Evolutionary conservation across 2,797 vertebrate species (phyloP), one percentile per base, ranked within the genome.

Genomic region (Helicolenus hilgendorfi): DNA sequence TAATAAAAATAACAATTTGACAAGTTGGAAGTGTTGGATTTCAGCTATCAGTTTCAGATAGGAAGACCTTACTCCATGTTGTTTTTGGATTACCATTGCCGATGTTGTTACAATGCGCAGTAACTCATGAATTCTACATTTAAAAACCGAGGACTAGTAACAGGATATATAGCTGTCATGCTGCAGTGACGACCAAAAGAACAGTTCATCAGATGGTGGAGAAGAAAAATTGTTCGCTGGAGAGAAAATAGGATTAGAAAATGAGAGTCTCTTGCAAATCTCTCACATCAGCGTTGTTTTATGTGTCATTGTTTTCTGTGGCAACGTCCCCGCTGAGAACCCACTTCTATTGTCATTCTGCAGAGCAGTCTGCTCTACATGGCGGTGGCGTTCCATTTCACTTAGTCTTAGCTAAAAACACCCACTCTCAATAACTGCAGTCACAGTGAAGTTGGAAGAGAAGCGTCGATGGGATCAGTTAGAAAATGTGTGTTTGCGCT

Each of bases 351-450:
- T 89, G 91, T 90, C 73, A 88, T 87, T 80, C 86, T 72, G 69
- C 81, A 68, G 76, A 91, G 89, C 82, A 75, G 81, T 75, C 67
- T 72, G 90, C 85, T 85, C 72, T 73, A 64, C 86, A 59, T 24
- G 76, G 71, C 35, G 72, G 86, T 76, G 74, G 33, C 59, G 77
- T 92, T 94, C 84, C 83, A 71, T 89, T 88, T 83, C 83, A 91
- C 85, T 91, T 71, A 64, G 86, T 89, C 89, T 92, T 85, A 80
- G 83, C 74, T 87, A 69, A 84, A 55, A 91, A 92, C 90, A 84
- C 86, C 88, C 87, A 88, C 91, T 87, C 83, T 77, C 58, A 81
- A 71, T 88, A 89, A 86, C 64, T 64, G 62, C 31, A 89, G 77
- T 81, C 84, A 84, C 81, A 60, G 77, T 63, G 55, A 77, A 65